These are phyloP conservation scores for Okapia johnstoni DNA, from an alignment of 2,113 vertebrate species.

Conservation along the genomic window DNA sequence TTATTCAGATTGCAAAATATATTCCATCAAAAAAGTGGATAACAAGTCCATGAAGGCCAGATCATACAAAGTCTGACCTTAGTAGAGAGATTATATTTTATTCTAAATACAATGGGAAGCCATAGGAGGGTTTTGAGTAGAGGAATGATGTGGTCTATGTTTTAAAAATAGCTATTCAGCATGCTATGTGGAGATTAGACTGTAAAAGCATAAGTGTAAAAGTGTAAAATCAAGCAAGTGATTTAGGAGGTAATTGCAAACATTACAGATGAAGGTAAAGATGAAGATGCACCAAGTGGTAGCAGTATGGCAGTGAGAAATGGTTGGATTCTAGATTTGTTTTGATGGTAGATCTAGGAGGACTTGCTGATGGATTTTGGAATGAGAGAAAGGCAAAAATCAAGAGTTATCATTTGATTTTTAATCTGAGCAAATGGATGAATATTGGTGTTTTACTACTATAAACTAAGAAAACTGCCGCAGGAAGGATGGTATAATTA, in stretches of 20 bases:
- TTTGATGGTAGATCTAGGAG: background rate
- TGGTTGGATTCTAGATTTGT: background rate
- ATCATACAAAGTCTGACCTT: background rate
- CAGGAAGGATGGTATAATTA: background rate
- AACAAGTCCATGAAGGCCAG: background rate
- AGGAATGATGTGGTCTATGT: background rate
- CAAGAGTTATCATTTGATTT: background rate
- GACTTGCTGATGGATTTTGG: background rate
- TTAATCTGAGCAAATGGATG: background rate
- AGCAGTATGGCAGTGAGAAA: background rate
- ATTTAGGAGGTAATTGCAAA: background rate
- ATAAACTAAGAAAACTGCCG: background rate
- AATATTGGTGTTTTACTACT: background rate
- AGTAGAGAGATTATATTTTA: background rate
- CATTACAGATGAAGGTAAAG: background rate
- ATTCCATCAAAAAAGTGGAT: background rate
- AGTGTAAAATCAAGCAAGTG: background rate
- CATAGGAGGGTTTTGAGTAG: background rate
- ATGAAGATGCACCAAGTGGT: background rate
- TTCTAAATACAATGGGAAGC: background rate
- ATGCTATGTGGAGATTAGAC: background rate
- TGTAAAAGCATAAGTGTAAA: background rate
- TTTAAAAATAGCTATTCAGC: background rate
- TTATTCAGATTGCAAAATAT: slow-evolving; percentile 25
- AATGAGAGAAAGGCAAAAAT: background rate